These are phyloP conservation scores for Eulemur rubriventer DNA, from an alignment of 2,797 vertebrate species.

Conservation along the genomic window DNA sequence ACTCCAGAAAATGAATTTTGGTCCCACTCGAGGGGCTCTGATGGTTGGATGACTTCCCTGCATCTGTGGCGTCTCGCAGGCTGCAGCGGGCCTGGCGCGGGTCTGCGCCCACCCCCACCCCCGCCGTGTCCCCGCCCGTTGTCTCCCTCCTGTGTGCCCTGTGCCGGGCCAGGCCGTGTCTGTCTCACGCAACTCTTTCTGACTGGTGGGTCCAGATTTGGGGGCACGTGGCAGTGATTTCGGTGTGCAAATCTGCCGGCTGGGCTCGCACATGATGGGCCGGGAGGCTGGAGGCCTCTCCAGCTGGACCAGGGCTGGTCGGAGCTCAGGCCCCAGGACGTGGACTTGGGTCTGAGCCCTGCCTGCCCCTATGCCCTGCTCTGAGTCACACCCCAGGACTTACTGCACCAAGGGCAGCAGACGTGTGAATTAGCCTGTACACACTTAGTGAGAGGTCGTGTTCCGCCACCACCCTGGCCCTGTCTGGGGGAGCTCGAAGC, in stretches of 20 bases:
- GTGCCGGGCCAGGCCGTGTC: accelerated
- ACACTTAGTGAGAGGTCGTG: accelerated
- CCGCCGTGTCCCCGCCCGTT: accelerated
- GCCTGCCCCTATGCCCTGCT: not conserved
- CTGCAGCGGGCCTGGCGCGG: accelerated
- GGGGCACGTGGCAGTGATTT: not conserved
- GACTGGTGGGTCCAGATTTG: not conserved
- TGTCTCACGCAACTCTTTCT: not conserved
- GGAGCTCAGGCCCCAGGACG: accelerated
- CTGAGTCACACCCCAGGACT: accelerated
- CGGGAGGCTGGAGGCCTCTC: not conserved
- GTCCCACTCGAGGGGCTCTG: accelerated
- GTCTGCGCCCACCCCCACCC: not conserved
- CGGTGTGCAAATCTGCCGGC: not conserved
- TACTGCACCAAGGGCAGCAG: accelerated
- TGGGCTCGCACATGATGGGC: not conserved
- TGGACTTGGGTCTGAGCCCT: no score
- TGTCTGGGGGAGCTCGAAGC: accelerated
- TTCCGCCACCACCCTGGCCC: accelerated
- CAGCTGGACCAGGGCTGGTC: accelerated
- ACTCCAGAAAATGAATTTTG: not conserved
- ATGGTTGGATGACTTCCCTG: not conserved
- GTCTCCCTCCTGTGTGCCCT: not conserved
- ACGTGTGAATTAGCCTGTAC: no score
- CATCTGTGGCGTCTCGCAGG: accelerated